phyloP scores from a whole-genome alignment of 2,797 vertebrate species.

The Coendou prehensilis region DNA sequence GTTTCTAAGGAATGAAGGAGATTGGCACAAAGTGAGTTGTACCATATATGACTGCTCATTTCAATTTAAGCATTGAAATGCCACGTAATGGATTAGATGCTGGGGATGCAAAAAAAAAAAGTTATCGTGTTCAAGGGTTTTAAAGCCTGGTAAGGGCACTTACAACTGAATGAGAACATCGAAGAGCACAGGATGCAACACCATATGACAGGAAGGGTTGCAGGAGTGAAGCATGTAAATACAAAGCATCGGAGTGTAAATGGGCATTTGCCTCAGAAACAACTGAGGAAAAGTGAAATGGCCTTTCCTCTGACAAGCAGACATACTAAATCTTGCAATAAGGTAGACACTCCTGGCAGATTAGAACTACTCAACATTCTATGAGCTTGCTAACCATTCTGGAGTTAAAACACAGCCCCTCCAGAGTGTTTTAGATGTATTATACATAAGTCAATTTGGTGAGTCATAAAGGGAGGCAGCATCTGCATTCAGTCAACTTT shows the following conservation, averaged over 20 bases:
- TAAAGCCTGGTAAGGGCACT: not conserved
- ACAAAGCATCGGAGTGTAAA: not conserved
- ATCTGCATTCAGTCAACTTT: conserved; percentile 72
- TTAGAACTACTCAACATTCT: not conserved
- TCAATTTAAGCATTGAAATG: not conserved
- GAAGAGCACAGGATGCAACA: not conserved
- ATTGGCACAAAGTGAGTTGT: not conserved
- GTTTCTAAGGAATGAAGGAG: not conserved
- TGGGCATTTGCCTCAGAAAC: not conserved
- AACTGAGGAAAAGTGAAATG: not conserved
- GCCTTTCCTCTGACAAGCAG: not conserved
- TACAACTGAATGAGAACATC: not conserved
- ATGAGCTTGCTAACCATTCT: conserved; percentile 24
- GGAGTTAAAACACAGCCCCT: conserved; percentile 40
- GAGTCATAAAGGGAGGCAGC: conserved; percentile 50
- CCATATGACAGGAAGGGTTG: not conserved
- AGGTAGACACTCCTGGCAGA: not conserved
- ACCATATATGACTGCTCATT: not conserved
- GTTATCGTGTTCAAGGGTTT: not conserved
- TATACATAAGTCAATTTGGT: not conserved
- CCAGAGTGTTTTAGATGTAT: conserved; percentile 65
- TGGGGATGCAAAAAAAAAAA: not conserved
- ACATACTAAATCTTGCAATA: not conserved
- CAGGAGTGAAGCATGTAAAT: not conserved
- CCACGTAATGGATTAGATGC: not conserved